Evolutionary conservation across 2,888 invertebrate species (phyloP).

Genomic region (Anticlea derivata): DNA sequence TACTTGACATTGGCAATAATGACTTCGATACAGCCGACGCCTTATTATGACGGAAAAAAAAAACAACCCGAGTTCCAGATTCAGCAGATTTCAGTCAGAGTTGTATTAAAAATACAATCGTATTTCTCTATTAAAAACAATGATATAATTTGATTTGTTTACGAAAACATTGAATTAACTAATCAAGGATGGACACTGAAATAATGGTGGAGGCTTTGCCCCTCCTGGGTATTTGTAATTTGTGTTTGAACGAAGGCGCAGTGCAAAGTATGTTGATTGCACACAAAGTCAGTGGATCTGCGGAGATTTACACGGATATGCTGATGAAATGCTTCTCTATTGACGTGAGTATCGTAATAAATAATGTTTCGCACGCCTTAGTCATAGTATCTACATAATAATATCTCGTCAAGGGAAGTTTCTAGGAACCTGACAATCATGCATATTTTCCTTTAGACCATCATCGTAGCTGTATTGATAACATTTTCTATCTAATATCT

Average conservation of each 20-base stretch:
- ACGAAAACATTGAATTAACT: constrained; percentile 10
- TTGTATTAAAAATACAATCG: not conserved
- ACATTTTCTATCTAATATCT: too few relatives aligned
- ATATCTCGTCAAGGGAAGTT: too few relatives aligned
- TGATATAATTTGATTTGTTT: constrained; percentile 6
- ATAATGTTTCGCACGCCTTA: not conserved
- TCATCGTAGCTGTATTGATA: too few relatives aligned
- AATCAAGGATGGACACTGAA: constrained; percentile 54
- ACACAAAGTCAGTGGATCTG: constrained; percentile 49
- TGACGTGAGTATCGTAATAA: constrained; percentile 61
- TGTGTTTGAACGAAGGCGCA: constrained; percentile 68
- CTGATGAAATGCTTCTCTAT: constrained; percentile 68
- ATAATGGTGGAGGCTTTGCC: constrained; percentile 72
- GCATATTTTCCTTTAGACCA: too few relatives aligned
- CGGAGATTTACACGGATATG: constrained; percentile 65
- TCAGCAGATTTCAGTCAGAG: too few relatives aligned
- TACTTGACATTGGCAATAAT: too few relatives aligned
- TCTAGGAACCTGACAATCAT: too few relatives aligned
- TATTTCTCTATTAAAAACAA: not conserved
- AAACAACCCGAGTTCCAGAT: too few relatives aligned
- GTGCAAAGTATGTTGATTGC: constrained; percentile 70
- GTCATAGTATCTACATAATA: not conserved
- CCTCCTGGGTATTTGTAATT: constrained; percentile 68
- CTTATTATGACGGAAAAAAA: too few relatives aligned
- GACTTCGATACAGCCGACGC: too few relatives aligned